Base-by-base conservation (phyloP, 2,113 vertebrate species). In the Alces alces region DNA sequence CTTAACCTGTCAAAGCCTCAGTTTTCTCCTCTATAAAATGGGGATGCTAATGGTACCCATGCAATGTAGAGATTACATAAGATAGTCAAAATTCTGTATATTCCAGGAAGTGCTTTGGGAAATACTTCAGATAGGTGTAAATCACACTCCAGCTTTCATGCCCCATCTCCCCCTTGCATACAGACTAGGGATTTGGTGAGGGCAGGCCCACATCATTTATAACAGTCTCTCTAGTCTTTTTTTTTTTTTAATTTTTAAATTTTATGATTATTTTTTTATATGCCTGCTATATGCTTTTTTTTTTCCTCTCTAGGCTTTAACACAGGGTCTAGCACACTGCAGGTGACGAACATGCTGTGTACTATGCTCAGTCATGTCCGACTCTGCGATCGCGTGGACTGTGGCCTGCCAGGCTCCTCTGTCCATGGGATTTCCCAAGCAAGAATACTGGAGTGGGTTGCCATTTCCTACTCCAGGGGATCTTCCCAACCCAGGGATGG, bases 11-110 rank as follows among this genome's bases (percentile, higher is more conserved):
- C 60, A 76, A 15, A 76, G 54, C n/a, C 25, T 86, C n/a, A 9
- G 57, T 89, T 95, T 94, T 79, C 25, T 50, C 36, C 52, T 93
- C 50, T 54, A 8, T 78, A 84, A 89, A 86, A 33, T 76, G 25
- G 7, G 33, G 43, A 45, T n/a, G 33, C 3, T 66, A 21, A 45
- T 4, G 93, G 33, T 5, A 45, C 10, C 58, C 2, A 50, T 2
- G 10, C 3, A 30, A 25, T 6, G 6, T 7, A 84, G 92, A 93
- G 13, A 54, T 96, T n/a, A 39, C 23, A 13, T 43, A 8, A 91
- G 28, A 27, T 5, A 47, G 27, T 54, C 61, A 84, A 90, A 66
- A 50, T n/a, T 86, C 30, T 58, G 89, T 86, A 25, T 25, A 27
- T 57, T 79, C 43, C 10, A 60, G 50, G 16, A 91, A 83, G 43